Evolutionary conservation across 2,888 invertebrate species (phyloP).

Genomic region (Eupithecia exiguata): DNA sequence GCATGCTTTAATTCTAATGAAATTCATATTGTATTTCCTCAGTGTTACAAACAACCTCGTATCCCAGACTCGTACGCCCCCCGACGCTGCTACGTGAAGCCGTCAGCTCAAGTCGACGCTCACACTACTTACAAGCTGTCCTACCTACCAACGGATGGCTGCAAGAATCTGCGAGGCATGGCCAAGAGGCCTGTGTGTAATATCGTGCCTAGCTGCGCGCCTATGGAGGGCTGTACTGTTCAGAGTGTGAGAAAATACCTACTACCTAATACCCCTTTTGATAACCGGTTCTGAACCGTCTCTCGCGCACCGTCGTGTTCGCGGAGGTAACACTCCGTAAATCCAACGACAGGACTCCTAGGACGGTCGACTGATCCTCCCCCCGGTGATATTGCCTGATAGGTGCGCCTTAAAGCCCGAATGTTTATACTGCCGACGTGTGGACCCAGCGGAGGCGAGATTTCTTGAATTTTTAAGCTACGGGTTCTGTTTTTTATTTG

Average conservation of each 20-base stretch:
- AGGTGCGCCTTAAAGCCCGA: too few relatives aligned
- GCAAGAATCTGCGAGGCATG: constrained; percentile 69
- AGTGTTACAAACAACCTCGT: constrained; percentile 83
- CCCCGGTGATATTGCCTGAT: too few relatives aligned
- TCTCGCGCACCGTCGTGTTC: background rate
- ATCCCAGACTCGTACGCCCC: constrained; percentile 84
- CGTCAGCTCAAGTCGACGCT: constrained; percentile 82
- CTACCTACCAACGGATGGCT: constrained; percentile 80
- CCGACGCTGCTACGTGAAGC: constrained; percentile 81
- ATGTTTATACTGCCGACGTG: too few relatives aligned
- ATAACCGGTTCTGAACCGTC: too few relatives aligned
- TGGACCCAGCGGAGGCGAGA: too few relatives aligned
- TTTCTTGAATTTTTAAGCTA: too few relatives aligned
- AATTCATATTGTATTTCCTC: constrained; percentile 6
- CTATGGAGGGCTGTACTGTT: constrained; percentile 76
- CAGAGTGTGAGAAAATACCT: constrained; percentile 59
- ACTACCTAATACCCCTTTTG: too few relatives aligned
- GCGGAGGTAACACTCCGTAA: background rate
- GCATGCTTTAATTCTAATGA: background rate
- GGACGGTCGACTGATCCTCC: background rate
- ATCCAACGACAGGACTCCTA: background rate
- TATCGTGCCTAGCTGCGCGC: constrained; percentile 72
- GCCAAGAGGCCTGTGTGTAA: constrained; percentile 64
- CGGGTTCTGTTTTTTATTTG: too few relatives aligned
- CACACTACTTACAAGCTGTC: constrained; percentile 87